phyloP scores from a whole-genome alignment of 2,888 invertebrate genomes.

The Eustalomyia histrio region DNA sequence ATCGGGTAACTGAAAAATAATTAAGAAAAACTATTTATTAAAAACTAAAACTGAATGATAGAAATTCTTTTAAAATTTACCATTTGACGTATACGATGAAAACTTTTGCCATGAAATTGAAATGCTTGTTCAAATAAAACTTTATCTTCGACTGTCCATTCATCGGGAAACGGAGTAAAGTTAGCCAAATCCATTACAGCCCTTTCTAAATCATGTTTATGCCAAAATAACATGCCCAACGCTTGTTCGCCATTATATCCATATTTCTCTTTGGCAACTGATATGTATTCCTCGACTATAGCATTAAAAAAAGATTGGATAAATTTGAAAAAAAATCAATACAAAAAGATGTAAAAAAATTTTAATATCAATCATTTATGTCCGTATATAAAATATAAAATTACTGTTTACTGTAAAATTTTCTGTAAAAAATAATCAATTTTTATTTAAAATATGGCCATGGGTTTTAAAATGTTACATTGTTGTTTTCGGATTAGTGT shows the following conservation, averaged over 20 bases:
- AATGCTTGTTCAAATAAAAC: constrained; percentile 99
- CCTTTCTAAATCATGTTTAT: constrained; percentile 95
- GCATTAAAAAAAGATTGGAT: no score
- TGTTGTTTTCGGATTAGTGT: no score
- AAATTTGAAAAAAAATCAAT: no score
- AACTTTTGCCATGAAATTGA: constrained; percentile 98
- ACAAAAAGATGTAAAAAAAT: no score
- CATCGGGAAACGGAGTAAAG: constrained; percentile 98
- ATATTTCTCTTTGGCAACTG: constrained; percentile 96
- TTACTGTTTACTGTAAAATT: no score
- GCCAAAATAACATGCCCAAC: constrained; percentile 98
- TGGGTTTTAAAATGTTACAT: no score
- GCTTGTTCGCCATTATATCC: constrained; percentile 99
- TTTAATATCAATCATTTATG: no score
- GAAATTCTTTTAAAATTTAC: constrained; percentile 80
- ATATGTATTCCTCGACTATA: constrained; percentile 96
- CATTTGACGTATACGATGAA: constrained; percentile 98
- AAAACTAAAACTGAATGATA: background rate
- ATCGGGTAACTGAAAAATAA: constrained; percentile 88
- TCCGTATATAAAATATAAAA: no score
- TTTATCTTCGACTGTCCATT: constrained; percentile 99
- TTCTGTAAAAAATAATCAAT: no score
- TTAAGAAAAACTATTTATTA: background rate
- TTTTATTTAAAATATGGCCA: no score
- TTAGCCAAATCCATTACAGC: constrained; percentile 96